Conservation (phyloP, 2,888 invertebrate species). For the Idaea dimidiata region DNA sequence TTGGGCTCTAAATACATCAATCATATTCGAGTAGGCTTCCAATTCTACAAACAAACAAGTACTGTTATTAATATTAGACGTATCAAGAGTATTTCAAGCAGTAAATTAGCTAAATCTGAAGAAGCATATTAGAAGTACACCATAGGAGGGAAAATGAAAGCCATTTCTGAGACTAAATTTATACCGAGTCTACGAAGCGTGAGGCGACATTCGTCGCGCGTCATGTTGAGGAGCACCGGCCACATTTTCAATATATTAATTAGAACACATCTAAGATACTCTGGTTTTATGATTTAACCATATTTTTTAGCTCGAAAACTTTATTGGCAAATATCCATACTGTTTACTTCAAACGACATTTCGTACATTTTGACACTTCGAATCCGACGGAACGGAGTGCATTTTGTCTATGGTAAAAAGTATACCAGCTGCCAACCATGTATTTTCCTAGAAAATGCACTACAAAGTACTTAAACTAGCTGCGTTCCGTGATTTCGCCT, state of each 20-base stretch:
- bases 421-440: constrained; percentile 31
- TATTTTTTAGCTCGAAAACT: constrained; percentile 66
- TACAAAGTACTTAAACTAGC: not conserved
- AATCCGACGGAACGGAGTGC: constrained; percentile 47
- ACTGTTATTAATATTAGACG: constrained; percentile 29
- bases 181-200: constrained; percentile 93
- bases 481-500: not conserved
- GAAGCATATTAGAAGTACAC: constrained; percentile 57
- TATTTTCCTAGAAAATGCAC: not conserved
- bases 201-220: constrained; percentile 93
- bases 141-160: constrained; percentile 80
- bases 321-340: constrained; percentile 80
- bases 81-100: constrained; percentile 30
- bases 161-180: constrained; percentile 74
- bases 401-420: constrained; percentile 57
- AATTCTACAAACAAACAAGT: constrained; percentile 85
- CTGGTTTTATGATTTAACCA: constrained; percentile 66
- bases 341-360: constrained; percentile 82
- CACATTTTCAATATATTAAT: constrained; percentile 67
- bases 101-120: constrained; percentile 42
- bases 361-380: constrained; percentile 78
- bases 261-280: constrained; percentile 54
- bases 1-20: constrained; percentile 95
- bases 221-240: constrained; percentile 90
- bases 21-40: constrained; percentile 94